Conservation (phyloP, 2,113 vertebrate genomes). For the Lonchura striata region DNA sequence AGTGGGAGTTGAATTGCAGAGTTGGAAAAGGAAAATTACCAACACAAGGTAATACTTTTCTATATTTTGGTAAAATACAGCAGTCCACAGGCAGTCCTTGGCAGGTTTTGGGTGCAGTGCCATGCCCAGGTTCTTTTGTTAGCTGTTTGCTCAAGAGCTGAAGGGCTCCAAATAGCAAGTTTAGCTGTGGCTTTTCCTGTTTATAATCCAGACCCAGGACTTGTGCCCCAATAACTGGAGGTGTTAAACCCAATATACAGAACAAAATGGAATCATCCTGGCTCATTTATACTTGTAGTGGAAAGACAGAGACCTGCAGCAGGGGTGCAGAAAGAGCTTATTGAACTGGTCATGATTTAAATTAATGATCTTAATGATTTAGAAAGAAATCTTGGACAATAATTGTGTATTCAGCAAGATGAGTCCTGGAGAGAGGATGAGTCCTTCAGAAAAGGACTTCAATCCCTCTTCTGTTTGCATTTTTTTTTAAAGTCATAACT, state of each 20-base stretch:
- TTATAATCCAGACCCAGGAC: not conserved
- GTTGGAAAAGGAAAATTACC: not conserved
- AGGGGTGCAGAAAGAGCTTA: not conserved
- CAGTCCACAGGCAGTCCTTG: not conserved
- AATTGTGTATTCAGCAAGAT: not conserved
- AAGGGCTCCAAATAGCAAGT: not conserved
- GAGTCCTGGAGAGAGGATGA: not conserved
- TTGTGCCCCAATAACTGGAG: not conserved
- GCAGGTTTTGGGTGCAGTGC: not conserved
- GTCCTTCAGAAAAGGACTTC: not conserved
- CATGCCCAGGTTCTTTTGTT: not conserved
- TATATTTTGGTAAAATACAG: constrained; percentile 20
- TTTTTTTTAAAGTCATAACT: not conserved
- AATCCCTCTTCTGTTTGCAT: not conserved
- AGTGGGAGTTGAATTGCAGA: not conserved
- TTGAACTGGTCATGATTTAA: not conserved
- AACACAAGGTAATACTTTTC: not conserved
- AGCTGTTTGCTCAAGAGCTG: not conserved
- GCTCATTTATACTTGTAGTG: not conserved
- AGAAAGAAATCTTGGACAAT: not conserved
- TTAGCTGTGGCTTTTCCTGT: not conserved
- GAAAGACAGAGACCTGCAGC: not conserved
- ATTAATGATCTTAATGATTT: not conserved
- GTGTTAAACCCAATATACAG: not conserved
- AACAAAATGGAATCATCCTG: not conserved